These are phyloP conservation scores for Perizoma affinitatum DNA, from an alignment of 2,888 invertebrate genomes.

Conservation along the genomic window DNA sequence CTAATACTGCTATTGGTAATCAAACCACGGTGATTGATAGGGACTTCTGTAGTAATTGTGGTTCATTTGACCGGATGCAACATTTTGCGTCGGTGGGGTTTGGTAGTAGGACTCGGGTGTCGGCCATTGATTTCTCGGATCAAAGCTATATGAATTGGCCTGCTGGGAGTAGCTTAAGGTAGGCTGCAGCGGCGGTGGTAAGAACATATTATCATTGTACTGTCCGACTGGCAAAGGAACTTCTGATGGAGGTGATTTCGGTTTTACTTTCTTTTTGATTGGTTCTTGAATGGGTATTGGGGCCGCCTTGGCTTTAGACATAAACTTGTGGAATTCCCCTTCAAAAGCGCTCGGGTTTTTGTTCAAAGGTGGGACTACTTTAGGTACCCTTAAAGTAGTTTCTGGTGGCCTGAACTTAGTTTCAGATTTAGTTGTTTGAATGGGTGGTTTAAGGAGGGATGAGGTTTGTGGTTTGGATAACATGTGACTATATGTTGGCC, in stretches of 20 bases:
- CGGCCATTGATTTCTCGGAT: conserved; percentile 50
- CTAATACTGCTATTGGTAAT: conserved; percentile 61
- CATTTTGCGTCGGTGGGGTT: conserved; percentile 27
- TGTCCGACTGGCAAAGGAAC: conserved; percentile 63
- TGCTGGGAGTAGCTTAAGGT: conserved; percentile 18
- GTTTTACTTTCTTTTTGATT: conserved; percentile 22
- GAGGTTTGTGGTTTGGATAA: conserved; percentile 13
- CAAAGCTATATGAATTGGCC: conserved; percentile 39
- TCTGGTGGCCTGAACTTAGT: conserved; percentile 45
- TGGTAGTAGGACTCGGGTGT: conserved; percentile 47
- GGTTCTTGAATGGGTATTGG: conserved; percentile 13
- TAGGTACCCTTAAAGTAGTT: conserved; percentile 52
- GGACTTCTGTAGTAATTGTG: conserved; percentile 66
- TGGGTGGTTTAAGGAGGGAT: neutral
- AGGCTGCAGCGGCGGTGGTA: conserved; percentile 35
- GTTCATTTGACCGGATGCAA: conserved; percentile 53
- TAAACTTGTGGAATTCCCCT: conserved; percentile 73
- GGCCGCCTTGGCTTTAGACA: conserved; percentile 40
- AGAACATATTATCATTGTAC: conserved; percentile 72
- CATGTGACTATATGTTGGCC: conserved; percentile 25
- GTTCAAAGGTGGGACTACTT: conserved; percentile 60
- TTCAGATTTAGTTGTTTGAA: conserved; percentile 23
- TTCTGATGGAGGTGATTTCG: neutral
- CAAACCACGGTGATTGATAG: conserved; percentile 70
- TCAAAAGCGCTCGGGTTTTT: conserved; percentile 75